Percentiles rank a stretch among this genome's conserved stretches.
phyloP scores from a whole-genome alignment of 2,797 vertebrate species.

The Chiloscyllium punctatum region DNA sequence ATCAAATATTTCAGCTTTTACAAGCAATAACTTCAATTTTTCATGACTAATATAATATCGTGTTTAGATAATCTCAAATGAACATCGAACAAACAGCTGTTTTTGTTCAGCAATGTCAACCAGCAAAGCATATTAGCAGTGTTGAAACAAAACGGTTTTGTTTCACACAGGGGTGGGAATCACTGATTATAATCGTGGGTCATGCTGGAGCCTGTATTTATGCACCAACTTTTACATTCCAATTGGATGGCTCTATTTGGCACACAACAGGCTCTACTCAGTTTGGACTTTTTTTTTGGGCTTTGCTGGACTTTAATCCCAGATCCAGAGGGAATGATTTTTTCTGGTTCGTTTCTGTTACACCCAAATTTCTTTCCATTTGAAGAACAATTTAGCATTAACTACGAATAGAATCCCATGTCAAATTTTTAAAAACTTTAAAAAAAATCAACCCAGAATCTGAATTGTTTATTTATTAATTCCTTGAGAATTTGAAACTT shows the following conservation, averaged over 20 bases:
- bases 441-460: not conserved
- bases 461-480: not conserved
- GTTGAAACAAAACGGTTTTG: not conserved
- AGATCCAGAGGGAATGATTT: not conserved
- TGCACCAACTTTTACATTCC: not conserved
- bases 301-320: not conserved
- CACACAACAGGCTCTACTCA: not conserved
- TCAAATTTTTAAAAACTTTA: not conserved
- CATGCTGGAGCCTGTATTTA: not conserved
- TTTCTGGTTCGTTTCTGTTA: not conserved
- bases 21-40: not conserved
- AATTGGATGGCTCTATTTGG: not conserved
- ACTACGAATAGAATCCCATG: not conserved
- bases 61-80: not conserved
- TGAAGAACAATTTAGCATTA: not conserved
- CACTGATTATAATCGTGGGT: not conserved
- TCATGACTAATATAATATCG: not conserved
- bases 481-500: not conserved
- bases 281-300: not conserved
- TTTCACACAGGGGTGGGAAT: not conserved
- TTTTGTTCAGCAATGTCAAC: not conserved
- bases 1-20: not conserved
- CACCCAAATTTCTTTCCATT: not conserved
- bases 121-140: not conserved
- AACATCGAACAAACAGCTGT: not conserved